Evolutionary conservation across 2,113 vertebrate genomes (phyloP).

Genomic region (Henicopernis longicauda): DNA sequence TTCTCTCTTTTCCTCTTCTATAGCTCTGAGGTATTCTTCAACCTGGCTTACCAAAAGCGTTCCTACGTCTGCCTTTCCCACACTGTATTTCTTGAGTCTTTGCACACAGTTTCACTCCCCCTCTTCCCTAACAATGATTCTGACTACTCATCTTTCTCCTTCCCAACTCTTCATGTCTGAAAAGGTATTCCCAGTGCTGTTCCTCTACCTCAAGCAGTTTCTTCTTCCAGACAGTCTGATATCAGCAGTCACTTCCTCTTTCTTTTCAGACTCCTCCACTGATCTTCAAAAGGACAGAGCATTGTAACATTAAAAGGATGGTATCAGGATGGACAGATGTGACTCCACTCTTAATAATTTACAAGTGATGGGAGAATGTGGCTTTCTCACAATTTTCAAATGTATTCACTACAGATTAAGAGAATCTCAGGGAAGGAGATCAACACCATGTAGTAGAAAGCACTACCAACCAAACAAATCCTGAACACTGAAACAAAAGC

Average conservation of each 20-base stretch:
- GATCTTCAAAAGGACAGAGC: background rate
- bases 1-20: background rate
- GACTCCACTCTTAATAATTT: background rate
- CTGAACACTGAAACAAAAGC: background rate
- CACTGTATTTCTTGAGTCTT: background rate
- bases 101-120: background rate
- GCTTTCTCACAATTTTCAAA: background rate
- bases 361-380: background rate
- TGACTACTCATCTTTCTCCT: background rate
- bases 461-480: background rate
- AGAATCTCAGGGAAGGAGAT: background rate
- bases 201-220: background rate
- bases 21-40: background rate
- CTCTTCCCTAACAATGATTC: background rate
- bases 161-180: background rate
- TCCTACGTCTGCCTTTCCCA: background rate
- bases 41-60: background rate
- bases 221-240: background rate
- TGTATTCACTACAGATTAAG: background rate
- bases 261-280: background rate
- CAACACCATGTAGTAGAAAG: background rate
- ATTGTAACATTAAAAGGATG: background rate
- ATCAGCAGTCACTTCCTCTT: background rate
- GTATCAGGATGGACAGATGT: background rate
- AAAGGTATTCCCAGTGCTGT: accelerated